Evolutionary conservation across 2,113 vertebrate genomes (phyloP).

Genomic region (Hippocampus zosterae): DNA sequence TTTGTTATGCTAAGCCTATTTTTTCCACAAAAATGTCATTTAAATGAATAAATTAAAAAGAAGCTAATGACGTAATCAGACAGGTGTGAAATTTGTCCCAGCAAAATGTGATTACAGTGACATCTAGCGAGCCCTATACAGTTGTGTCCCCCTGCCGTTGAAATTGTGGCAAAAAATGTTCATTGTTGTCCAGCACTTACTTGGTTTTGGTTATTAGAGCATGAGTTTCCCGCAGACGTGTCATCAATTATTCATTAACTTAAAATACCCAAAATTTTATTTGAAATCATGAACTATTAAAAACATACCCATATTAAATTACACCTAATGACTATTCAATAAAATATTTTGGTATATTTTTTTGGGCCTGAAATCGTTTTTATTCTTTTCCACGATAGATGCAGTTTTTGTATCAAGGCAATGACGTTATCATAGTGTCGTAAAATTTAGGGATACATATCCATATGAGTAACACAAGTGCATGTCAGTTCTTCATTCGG

Average conservation of each 20-base stretch:
- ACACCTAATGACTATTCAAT: no score
- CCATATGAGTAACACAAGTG: background rate
- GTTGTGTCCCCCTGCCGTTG: background rate
- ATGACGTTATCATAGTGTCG: background rate
- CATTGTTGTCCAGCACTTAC: background rate
- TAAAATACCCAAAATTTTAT: background rate
- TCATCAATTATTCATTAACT: background rate
- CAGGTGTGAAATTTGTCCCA: background rate
- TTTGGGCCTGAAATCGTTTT: no score
- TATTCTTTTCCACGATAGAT: no score
- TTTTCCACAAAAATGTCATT: background rate
- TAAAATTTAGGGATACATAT: background rate
- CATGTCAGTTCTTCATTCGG: background rate
- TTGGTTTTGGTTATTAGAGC: background rate
- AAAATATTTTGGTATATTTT: no score
- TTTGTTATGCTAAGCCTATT: background rate
- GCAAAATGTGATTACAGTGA: slow-evolving; percentile 44
- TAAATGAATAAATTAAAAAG: background rate
- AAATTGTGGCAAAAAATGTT: background rate
- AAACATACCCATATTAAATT: no score
- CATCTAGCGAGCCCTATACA: slow-evolving; percentile 50
- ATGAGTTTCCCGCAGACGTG: background rate
- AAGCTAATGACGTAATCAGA: background rate
- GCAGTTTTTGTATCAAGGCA: background rate
- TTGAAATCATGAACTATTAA: no score